phyloP scores from a whole-genome alignment of 2,113 vertebrate species.

The Uria aalge region DNA sequence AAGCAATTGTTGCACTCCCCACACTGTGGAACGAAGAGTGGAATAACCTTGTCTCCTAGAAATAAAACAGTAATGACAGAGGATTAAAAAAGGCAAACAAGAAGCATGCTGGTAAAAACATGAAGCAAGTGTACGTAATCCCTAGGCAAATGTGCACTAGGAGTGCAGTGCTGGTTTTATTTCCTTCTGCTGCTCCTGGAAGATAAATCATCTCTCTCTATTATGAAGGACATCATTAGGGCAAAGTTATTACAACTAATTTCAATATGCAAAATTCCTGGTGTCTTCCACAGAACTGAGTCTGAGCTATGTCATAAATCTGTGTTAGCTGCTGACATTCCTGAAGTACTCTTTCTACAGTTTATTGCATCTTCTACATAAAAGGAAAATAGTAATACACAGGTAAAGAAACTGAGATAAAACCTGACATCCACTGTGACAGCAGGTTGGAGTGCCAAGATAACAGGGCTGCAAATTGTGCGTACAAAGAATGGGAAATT shows the following conservation, averaged over 20 bases:
- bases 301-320: background rate
- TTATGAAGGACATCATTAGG: background rate
- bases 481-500: background rate
- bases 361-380: background rate
- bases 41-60: slow-evolving; percentile 74
- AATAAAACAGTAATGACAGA: background rate
- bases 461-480: background rate
- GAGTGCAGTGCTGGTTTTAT: background rate
- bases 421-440: background rate
- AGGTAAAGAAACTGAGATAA: background rate
- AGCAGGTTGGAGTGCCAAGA: background rate
- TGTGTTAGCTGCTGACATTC: background rate
- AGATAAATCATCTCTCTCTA: background rate
- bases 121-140: background rate
- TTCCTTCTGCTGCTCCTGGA: background rate
- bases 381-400: background rate
- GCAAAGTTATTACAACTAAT: background rate
- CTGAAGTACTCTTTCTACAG: background rate
- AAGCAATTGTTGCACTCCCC: slow-evolving; percentile 63
- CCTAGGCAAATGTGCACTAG: background rate
- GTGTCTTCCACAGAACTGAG: background rate
- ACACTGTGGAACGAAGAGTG: slow-evolving; percentile 68
- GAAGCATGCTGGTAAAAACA: background rate
- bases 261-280: background rate
- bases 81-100: background rate